Evolutionary conservation across 2,113 vertebrate genomes (phyloP), one percentile per base, ranked within the genome.

Genomic region (Rattus rattus): DNA sequence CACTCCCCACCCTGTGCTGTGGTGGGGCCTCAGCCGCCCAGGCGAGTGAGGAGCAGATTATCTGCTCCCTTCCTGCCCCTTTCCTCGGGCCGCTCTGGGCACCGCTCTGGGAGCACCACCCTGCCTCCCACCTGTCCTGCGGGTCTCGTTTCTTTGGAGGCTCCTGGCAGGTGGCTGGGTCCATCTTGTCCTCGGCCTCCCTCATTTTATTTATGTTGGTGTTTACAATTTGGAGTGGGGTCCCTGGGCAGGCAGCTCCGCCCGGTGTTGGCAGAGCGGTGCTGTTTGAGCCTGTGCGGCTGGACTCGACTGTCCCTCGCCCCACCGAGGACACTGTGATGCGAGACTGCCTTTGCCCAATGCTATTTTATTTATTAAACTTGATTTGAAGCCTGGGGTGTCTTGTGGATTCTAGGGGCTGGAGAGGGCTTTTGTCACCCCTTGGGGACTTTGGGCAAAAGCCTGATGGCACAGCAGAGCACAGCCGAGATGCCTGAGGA

Each of bases 311-410:
- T 33, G 67, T 72, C 96, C 90, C 88, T 61, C 63, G 49, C 83
- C 95, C 94, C 92, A 26, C 26, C 83, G 49, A 90, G 97, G 94
- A 91, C 98, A 99, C 99, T 98, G 98, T 99, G 99, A 99, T 97
- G 98, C 97, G 98, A 98, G 95, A 84, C 98, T 98, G 98, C 98
- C 98, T 98, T 98, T 95, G 96, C 97, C 98, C 98, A 52, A 79
- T 30, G 91, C 96, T 90, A 91, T 97, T 98, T 98, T 98, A 98
- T 98, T 98, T 97, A 98, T 98, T 98, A 98, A 98, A 96, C 90
- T 97, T 97, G 88, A 96, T 98, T 98, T 98, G 97, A 98, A 98
- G 97, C 96, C 75, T 61, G 2, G 0, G 24, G 72, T 59, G 77
- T 83, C 90, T 91, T 0, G 16, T 86, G 20, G 36, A 36, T 72